Evolutionary conservation across 2,113 vertebrate species (phyloP), one percentile per base, ranked within the genome.

Genomic region (Hyla sarda): DNA sequence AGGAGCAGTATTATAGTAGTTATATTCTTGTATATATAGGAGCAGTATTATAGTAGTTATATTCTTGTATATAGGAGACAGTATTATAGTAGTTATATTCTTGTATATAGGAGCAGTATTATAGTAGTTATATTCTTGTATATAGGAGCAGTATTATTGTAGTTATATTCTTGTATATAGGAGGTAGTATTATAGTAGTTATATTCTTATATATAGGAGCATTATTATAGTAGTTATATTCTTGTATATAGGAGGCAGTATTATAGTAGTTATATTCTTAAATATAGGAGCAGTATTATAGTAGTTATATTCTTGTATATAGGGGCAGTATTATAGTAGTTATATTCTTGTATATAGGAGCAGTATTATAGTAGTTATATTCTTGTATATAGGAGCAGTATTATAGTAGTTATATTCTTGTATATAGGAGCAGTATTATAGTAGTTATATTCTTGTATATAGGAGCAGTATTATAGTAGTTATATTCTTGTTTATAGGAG

Each of bases 161-260:
- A 65, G 62, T 65, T 62, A 62, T 62, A 62, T 62, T 62, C 58
- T 62, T 62, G 58, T 25, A 62, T 23, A 62, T 62, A 28, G 58
- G 58, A 6, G 9, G n/a, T 10, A 62, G 58, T 62, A 62, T 25
- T 62, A 28, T 65, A 65, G 60, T 65, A 65, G 60, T 30, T 65
- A 65, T 65, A 65, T 65, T 65, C 60, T 30, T 65, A 25, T 65
- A 65, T n/a, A 65, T 65, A 65, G 60, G 60, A 16, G 60, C 60
- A 65, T 25, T 65, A 65, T 65, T 65, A 65, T 65, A 65, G 60
- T 30, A 65, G 60, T 30, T 65, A 65, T 65, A 65, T 65, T 65
- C 60, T 30, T 30, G 60, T 65, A 65, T n/a, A 65, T 65, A 30
- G 25, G 58, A 12, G 58, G n/a, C n/a, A 62, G 58, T 62, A 62